phyloP scores from a whole-genome alignment of 64 coral and sea anemone genomes.

The Dendrophyllia cribrosa region DNA sequence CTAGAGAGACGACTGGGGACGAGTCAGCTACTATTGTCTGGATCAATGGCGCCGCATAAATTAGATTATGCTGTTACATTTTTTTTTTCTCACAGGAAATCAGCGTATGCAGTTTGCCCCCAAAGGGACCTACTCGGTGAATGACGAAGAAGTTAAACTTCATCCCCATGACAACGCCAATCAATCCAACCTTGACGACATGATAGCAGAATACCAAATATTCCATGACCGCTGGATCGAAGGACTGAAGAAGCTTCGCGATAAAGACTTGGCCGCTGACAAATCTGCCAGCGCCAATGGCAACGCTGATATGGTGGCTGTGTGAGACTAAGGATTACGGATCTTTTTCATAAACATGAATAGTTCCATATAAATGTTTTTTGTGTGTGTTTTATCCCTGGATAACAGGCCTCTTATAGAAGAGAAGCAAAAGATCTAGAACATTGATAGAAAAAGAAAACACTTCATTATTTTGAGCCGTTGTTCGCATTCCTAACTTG shows the following conservation, averaged over 20 bases:
- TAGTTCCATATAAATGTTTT: too few species aligned
- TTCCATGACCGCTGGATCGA: conserved; percentile 87
- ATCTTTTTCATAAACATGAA: too few species aligned
- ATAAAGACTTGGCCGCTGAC: conserved; percentile 44
- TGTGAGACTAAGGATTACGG: neutral
- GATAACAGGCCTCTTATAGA: too few species aligned
- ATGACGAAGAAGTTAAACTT: conserved; percentile 82
- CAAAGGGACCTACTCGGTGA: conserved; percentile 20
- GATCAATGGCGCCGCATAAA: too few species aligned
- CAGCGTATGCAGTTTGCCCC: conserved; percentile 66
- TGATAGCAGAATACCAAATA: conserved; percentile 85
- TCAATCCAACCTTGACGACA: conserved; percentile 61
- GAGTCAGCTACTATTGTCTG: too few species aligned
- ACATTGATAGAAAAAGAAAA: too few species aligned
- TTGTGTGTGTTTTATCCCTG: too few species aligned
- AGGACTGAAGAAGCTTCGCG: conserved; percentile 73
- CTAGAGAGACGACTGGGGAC: too few species aligned
- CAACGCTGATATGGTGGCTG: neutral
- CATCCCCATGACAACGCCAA: conserved; percentile 63
- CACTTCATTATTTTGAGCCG: too few species aligned
- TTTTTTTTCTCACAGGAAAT: conserved; percentile 45
- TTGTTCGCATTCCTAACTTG: too few species aligned
- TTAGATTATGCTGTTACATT: too few species aligned
- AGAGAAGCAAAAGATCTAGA: too few species aligned
- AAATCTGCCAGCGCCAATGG: neutral